phyloP scores from a whole-genome alignment of 1,140 invertebrate genomes.

The Leptinotarsa undecemlineata region DNA sequence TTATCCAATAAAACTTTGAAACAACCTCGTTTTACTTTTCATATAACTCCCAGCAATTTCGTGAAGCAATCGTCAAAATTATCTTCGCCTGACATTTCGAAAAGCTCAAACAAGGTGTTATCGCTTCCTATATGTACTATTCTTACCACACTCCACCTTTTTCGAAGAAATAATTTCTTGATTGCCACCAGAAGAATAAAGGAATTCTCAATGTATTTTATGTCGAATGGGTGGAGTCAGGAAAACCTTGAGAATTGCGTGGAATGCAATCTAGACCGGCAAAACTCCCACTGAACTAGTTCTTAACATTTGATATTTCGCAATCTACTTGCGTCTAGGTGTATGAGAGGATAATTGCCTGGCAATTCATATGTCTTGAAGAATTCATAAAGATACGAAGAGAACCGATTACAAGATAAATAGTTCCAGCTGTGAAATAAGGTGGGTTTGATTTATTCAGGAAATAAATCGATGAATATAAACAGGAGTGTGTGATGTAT shows the following conservation, averaged over 20 bases:
- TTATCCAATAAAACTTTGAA: background rate
- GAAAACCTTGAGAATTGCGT: slow-evolving; percentile 33
- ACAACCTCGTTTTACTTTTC: background rate
- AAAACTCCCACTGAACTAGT: slow-evolving; percentile 29
- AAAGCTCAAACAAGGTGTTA: background rate
- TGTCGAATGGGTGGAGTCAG: slow-evolving; percentile 34
- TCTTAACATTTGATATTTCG: slow-evolving; percentile 22
- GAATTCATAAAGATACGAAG: background rate
- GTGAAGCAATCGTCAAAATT: background rate
- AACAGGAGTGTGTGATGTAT: too few species aligned
- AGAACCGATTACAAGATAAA: background rate
- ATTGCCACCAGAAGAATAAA: background rate
- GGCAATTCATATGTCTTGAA: background rate
- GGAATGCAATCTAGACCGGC: slow-evolving; percentile 29
- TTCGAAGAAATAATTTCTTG: slow-evolving; percentile 19
- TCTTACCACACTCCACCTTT: background rate
- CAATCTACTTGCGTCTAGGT: background rate
- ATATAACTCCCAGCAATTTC: background rate
- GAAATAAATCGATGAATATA: background rate
- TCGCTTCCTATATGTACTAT: background rate
- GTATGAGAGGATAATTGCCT: background rate
- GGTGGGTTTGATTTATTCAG: background rate
- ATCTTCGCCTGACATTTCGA: background rate
- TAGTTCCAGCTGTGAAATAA: too few species aligned
- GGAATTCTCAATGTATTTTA: slow-evolving; percentile 2